A percentile compares a stretch with the other conserved stretches of the same genome.
Conservation (phyloP, 1,140 invertebrate genomes). For the Hyposmocoma kahamanoa region DNA sequence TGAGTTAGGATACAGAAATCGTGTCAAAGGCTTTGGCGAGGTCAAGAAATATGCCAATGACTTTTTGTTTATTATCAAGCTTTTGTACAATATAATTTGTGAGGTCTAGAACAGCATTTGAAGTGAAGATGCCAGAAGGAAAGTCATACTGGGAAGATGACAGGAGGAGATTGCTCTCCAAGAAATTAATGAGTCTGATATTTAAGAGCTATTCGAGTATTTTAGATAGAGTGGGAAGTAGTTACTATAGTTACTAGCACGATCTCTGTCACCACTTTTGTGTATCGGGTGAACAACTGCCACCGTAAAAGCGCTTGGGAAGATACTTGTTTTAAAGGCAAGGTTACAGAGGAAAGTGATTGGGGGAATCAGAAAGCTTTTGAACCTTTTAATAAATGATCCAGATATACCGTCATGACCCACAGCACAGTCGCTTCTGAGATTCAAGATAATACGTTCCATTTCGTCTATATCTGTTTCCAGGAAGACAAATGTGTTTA, state of each 20-base stretch:
- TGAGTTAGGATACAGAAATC: not conserved
- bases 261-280: not conserved
- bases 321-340: not conserved
- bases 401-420: no score
- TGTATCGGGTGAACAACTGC: no score
- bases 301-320: not conserved
- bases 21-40: not conserved
- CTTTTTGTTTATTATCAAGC: not conserved
- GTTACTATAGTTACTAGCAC: not conserved
- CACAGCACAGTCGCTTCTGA: no score
- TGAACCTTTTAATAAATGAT: no score
- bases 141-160: not conserved
- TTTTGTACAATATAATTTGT: not conserved
- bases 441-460: no score
- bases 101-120: not conserved
- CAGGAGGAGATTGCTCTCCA: not conserved
- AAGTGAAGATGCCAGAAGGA: not conserved
- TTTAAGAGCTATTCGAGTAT: slow-evolving; percentile 2
- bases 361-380: no score
- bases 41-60: not conserved
- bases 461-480: no score
- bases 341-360: no score
- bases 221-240: not conserved
- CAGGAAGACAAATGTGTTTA: not conserved
- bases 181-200: not conserved